Percentiles rank a stretch among this genome's conserved stretches.
Conservation (phyloP, 1,140 invertebrate genomes). For the Diachasma alloeum region DNA sequence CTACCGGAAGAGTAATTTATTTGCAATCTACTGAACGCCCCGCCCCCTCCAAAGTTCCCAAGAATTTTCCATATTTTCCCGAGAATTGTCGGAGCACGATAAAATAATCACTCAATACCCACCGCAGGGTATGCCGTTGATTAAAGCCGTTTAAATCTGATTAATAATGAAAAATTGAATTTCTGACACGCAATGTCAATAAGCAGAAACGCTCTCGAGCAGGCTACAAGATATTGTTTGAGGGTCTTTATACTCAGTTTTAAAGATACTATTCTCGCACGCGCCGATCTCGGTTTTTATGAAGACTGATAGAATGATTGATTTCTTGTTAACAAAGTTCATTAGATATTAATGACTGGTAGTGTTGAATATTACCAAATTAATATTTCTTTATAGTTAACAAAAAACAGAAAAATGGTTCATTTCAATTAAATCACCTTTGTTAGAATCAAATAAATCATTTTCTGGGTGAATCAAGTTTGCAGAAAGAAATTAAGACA, state of each 20-base stretch:
- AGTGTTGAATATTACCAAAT: too few species aligned
- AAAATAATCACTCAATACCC: background rate
- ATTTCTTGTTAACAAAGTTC: too few species aligned
- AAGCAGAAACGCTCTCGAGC: background rate
- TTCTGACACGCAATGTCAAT: background rate
- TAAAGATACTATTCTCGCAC: background rate
- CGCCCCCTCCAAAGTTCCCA: constrained; percentile 1
- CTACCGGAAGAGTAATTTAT: constrained; percentile 43
- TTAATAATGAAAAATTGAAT: background rate
- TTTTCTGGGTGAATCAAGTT: too few species aligned
- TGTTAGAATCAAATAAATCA: too few species aligned
- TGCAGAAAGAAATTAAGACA: too few species aligned
- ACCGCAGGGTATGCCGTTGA: too few species aligned
- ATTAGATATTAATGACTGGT: too few species aligned
- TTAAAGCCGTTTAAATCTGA: background rate
- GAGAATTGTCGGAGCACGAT: background rate
- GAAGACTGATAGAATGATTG: too few species aligned
- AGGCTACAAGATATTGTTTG: background rate
- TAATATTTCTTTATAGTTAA: too few species aligned
- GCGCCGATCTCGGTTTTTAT: too few species aligned
- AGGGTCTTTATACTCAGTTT: constrained; percentile 1
- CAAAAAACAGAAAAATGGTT: too few species aligned
- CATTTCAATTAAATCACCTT: too few species aligned
- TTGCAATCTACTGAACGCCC: constrained; percentile 37
- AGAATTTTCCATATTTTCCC: constrained; percentile 27